These are phyloP conservation scores for Zaprionus davidi DNA, from an alignment of 1,140 invertebrate species.

Conservation along the genomic window DNA sequence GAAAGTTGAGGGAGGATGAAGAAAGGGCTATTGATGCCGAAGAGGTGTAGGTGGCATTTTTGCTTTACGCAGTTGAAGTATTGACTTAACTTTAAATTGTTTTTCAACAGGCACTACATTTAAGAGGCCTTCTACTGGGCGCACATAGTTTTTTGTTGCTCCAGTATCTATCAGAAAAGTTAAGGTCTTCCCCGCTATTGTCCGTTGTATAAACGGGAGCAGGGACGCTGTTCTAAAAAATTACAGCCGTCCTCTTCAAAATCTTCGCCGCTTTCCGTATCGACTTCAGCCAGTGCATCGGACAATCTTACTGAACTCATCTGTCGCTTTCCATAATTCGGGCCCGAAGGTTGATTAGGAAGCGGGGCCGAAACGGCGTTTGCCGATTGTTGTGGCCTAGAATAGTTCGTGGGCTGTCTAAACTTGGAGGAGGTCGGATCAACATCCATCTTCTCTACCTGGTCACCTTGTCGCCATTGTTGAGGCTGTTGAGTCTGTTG, in stretches of 20 bases:
- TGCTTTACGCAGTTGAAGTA: not conserved
- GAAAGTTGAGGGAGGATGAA: conserved; percentile 1
- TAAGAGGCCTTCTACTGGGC: not conserved
- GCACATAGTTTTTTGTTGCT: not conserved
- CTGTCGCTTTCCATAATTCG: too few relatives aligned
- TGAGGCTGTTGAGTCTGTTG: too few relatives aligned
- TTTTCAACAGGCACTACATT: conserved; percentile 5
- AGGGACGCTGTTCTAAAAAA: not conserved
- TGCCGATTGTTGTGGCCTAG: too few relatives aligned
- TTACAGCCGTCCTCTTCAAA: not conserved
- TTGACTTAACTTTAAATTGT: conserved; percentile 5
- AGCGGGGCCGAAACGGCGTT: too few relatives aligned
- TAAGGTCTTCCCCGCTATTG: conserved; percentile 3
- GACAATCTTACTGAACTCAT: too few relatives aligned
- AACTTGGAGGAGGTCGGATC: too few relatives aligned
- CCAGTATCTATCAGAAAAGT: not conserved
- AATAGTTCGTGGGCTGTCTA: too few relatives aligned
- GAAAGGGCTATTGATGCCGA: not conserved
- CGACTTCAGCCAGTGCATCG: not conserved
- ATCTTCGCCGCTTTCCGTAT: not conserved
- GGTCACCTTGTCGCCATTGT: too few relatives aligned
- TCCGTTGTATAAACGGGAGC: conserved; percentile 1
- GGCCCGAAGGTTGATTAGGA: too few relatives aligned
- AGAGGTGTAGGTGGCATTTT: conserved; percentile 1
- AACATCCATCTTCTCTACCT: too few relatives aligned